Conservation (phyloP, 1,140 invertebrate genomes). For the Bombus fervidus region DNA sequence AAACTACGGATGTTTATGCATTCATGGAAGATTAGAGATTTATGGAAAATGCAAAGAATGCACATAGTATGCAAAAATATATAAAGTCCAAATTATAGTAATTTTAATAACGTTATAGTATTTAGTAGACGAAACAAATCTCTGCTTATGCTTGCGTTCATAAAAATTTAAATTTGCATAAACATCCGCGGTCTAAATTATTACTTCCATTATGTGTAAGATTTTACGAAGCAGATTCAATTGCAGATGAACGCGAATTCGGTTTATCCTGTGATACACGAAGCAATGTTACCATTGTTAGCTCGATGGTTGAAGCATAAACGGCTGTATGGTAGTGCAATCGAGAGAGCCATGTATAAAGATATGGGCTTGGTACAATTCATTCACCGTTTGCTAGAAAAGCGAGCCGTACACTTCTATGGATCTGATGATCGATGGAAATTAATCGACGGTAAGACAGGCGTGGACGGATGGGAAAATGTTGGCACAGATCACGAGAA, state of each 20-base stretch:
- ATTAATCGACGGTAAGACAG: slow-evolving; percentile 81
- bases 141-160: not conserved
- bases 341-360: slow-evolving; percentile 83
- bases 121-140: not conserved
- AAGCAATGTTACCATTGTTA: slow-evolving; percentile 78
- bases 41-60: no score
- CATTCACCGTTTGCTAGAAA: slow-evolving; percentile 83
- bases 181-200: no score
- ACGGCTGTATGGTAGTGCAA: slow-evolving; percentile 80
- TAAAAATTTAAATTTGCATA: not conserved
- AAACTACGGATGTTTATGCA: no score
- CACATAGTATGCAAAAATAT: no score
- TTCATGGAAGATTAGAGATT: no score
- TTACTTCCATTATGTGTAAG: not conserved
- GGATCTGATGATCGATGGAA: slow-evolving; percentile 81
- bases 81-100: no score
- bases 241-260: slow-evolving; percentile 80
- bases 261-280: slow-evolving; percentile 81
- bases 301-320: slow-evolving; percentile 79
- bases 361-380: slow-evolving; percentile 83
- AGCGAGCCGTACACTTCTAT: slow-evolving; percentile 83
- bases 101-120: no score
- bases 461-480: slow-evolving; percentile 81
- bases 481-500: slow-evolving; percentile 81
- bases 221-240: not conserved